Evolutionary conservation across 1,140 invertebrate genomes (phyloP).

Genomic region (Laupala kohalensis): DNA sequence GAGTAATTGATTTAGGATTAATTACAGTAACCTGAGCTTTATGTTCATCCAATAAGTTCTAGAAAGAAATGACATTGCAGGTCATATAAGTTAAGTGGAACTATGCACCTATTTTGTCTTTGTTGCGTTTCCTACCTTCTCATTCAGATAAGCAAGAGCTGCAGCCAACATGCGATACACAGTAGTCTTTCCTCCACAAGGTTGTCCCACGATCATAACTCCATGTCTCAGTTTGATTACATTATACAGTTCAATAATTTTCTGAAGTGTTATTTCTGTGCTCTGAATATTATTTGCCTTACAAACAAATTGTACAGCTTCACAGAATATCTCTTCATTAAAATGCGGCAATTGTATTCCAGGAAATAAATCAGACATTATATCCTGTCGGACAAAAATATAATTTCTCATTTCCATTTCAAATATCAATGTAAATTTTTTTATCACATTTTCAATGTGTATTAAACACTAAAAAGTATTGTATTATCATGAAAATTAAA

Average conservation of each 20-base stretch:
- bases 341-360: conserved; percentile 36
- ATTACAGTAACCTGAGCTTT: conserved; percentile 82
- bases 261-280: conserved; percentile 40
- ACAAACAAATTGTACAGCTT: conserved; percentile 38
- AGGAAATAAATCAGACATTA: conserved; percentile 44
- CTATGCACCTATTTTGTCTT: too few species aligned
- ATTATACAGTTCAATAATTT: conserved; percentile 82
- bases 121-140: conserved; percentile 41
- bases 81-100: background rate
- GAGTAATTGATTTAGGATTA: conserved; percentile 91
- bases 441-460: too few species aligned
- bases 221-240: conserved; percentile 90
- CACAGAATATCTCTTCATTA: conserved; percentile 41
- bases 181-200: conserved; percentile 78
- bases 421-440: too few species aligned
- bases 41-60: conserved; percentile 69
- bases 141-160: conserved; percentile 63
- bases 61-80: background rate
- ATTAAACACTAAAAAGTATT: too few species aligned
- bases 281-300: conserved; percentile 37
- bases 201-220: conserved; percentile 80
- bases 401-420: too few species aligned
- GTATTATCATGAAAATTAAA: too few species aligned
- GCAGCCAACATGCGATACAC: conserved; percentile 64
- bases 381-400: too few species aligned